Conservation (phyloP, 2,888 invertebrate species). For the Brachyptera putata region DNA sequence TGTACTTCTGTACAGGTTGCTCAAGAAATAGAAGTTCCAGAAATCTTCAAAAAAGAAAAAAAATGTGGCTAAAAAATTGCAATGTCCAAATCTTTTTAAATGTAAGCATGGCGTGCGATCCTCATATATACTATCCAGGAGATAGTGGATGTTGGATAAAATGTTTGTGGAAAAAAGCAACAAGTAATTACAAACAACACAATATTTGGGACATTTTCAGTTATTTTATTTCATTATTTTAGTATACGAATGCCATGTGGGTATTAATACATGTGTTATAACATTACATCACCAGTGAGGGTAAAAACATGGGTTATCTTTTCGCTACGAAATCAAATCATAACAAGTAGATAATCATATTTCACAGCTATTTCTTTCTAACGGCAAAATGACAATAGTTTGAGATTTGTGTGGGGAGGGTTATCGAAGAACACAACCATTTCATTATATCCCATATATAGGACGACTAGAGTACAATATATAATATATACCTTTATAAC, state of each 20-base stretch:
- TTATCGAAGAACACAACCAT: constrained; percentile 18
- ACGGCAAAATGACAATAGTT: constrained; percentile 14
- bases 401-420: not conserved
- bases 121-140: too few relatives aligned
- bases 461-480: constrained; percentile 18
- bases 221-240: not conserved
- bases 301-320: constrained; percentile 18
- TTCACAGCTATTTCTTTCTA: constrained; percentile 9
- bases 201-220: constrained; percentile 8
- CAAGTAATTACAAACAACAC: too few relatives aligned
- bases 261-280: constrained; percentile 7
- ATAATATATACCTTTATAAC: constrained; percentile 11
- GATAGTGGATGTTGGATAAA: too few relatives aligned
- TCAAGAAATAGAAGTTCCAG: too few relatives aligned
- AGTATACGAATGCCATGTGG: constrained; percentile 1
- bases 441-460: constrained; percentile 13
- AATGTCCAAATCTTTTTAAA: too few relatives aligned
- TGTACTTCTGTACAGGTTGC: too few relatives aligned
- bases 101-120: too few relatives aligned
- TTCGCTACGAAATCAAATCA: not conserved
- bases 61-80: too few relatives aligned
- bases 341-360: not conserved
- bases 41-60: too few relatives aligned
- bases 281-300: constrained; percentile 16
- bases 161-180: too few relatives aligned